A percentile compares a stretch with the other conserved stretches of the same genome.
Conservation (phyloP, 2,797 vertebrate species). For the Helarctos malayanus region DNA sequence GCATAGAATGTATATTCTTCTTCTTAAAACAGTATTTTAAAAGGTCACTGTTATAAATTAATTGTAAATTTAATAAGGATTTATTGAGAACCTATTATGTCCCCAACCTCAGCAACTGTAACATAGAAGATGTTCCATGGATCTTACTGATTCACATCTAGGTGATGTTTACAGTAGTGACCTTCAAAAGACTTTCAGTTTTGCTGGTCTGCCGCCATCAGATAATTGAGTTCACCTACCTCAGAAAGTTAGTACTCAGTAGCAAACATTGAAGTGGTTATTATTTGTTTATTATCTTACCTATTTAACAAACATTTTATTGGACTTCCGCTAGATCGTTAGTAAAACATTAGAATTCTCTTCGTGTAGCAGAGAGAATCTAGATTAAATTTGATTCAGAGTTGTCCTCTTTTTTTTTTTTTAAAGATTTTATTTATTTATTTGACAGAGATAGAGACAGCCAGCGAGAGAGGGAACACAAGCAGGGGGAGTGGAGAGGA, state of each 20-base stretch:
- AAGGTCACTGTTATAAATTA: background rate
- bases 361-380: slow-evolving; percentile 1
- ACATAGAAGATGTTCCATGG: background rate
- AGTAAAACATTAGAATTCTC: slow-evolving; percentile 42
- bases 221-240: background rate
- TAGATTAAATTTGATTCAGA: slow-evolving; percentile 19
- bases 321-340: slow-evolving; percentile 24
- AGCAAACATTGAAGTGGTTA: background rate
- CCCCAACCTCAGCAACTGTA: background rate
- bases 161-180: background rate
- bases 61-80: slow-evolving; percentile 13
- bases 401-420: background rate
- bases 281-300: background rate
- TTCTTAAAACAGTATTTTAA: slow-evolving; percentile 18
- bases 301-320: slow-evolving; percentile 38
- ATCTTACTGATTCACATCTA: slow-evolving; percentile 42
- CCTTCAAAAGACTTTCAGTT: slow-evolving; percentile 3
- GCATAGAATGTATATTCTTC: background rate
- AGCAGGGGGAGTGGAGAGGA: too few relatives aligned
- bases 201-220: background rate
- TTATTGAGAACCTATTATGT: background rate
- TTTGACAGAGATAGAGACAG: too few relatives aligned
- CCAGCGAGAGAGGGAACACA: too few relatives aligned
- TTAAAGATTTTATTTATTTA: too few relatives aligned
- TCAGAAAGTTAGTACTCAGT: background rate